Evolutionary conservation across 1,140 invertebrate species (phyloP).

Genomic region (Zaprionus africanus): DNA sequence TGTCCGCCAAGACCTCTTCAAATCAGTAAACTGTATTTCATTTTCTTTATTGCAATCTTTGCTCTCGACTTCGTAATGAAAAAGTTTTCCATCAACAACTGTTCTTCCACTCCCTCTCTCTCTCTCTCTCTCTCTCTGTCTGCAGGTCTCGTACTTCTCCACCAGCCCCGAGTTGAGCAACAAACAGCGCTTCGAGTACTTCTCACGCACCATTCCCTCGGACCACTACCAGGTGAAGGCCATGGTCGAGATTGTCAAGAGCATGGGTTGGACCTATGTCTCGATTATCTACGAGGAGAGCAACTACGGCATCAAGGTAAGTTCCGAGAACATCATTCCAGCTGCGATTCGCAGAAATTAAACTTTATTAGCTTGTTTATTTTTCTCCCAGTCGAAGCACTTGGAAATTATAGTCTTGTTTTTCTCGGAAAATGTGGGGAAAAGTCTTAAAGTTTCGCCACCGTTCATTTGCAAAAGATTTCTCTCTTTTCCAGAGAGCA

Average conservation of each 20-base stretch:
- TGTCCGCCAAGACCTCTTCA: neutral
- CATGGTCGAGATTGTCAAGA: conserved; percentile 96
- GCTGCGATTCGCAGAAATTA: neutral
- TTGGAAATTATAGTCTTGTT: neutral
- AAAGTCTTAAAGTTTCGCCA: neutral
- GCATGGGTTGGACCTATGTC: conserved; percentile 96
- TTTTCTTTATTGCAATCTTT: conserved; percentile 11
- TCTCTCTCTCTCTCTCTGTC: neutral
- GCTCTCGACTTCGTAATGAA: conserved; percentile 21
- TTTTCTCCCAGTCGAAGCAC: neutral
- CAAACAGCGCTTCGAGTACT: conserved; percentile 97
- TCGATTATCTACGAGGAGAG: conserved; percentile 98
- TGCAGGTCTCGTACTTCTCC: conserved; percentile 97
- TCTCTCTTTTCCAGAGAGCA: neutral
- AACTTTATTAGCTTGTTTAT: conserved; percentile 4
- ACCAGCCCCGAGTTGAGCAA: conserved; percentile 97
- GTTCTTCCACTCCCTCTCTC: neutral
- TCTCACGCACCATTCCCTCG: conserved; percentile 96
- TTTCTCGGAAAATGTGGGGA: neutral
- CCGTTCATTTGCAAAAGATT: neutral
- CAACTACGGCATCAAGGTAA: conserved; percentile 97
- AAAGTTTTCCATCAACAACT: conserved; percentile 12
- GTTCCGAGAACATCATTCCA: conserved; percentile 13
- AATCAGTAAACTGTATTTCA: conserved; percentile 16
- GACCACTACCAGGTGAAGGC: conserved; percentile 97